These are phyloP conservation scores for Drosophila buzzatii DNA, from an alignment of 2,888 invertebrate genomes.

Conservation along the genomic window DNA sequence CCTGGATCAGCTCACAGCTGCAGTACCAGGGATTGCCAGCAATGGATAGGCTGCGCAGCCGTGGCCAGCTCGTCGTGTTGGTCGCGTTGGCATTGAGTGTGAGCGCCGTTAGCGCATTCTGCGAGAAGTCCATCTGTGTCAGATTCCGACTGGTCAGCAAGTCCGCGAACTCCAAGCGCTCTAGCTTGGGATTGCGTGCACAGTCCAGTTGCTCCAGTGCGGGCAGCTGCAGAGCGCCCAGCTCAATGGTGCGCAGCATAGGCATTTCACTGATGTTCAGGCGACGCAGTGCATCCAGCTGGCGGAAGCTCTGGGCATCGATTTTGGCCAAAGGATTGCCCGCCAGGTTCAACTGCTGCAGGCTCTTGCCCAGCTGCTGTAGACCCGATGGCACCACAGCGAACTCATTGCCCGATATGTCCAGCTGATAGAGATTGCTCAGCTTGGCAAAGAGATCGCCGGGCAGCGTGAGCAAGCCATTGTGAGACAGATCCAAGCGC, in stretches of 20 bases:
- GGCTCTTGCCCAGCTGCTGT: constrained; percentile 86
- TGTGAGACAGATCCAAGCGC: constrained; percentile 87
- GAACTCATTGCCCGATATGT: constrained; percentile 88
- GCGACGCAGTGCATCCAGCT: constrained; percentile 86
- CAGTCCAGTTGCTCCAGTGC: constrained; percentile 77
- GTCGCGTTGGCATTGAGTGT: constrained; percentile 42
- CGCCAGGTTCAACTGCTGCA: constrained; percentile 88
- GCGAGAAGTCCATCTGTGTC: constrained; percentile 88
- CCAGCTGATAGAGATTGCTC: constrained; percentile 86
- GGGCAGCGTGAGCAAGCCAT: constrained; percentile 87
- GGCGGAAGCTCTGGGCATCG: constrained; percentile 87
- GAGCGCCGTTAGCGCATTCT: constrained; percentile 87
- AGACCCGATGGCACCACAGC: constrained; percentile 87
- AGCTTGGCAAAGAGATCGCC: constrained; percentile 86
- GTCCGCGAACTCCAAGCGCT: constrained; percentile 87
- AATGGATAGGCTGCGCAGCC: constrained; percentile 87
- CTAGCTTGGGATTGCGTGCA: constrained; percentile 85
- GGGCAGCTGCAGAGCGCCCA: constrained; percentile 84
- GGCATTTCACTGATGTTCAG: constrained; percentile 88
- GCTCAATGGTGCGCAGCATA: constrained; percentile 86
- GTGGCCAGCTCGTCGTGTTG: constrained; percentile 71
- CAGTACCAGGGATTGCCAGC: constrained; percentile 89
- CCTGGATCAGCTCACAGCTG: constrained; percentile 86
- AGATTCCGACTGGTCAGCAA: constrained; percentile 74
- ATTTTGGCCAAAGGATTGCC: constrained; percentile 88